Percentiles rank a stretch among this genome's conserved stretches.
These are phyloP conservation scores for Lagorchestes hirsutus DNA, from an alignment of 2,797 vertebrate genomes.

Conservation along the genomic window DNA sequence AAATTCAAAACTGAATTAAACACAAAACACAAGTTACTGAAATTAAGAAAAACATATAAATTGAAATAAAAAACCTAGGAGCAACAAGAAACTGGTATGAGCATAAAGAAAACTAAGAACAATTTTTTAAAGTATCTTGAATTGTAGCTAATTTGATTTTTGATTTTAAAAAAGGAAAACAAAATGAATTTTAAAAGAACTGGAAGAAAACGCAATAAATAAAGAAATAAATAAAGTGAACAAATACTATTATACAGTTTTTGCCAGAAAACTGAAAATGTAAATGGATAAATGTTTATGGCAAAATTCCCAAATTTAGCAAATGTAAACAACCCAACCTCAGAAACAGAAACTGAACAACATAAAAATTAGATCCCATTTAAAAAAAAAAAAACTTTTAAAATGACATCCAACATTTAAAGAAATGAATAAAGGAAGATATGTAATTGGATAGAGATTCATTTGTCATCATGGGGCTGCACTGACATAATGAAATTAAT, in stretches of 20 bases:
- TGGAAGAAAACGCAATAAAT: background rate
- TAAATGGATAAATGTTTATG: background rate
- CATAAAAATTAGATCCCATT: background rate
- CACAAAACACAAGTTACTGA: background rate
- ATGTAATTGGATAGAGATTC: too few species aligned
- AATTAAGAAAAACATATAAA: background rate
- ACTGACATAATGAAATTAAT: background rate
- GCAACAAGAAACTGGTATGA: background rate
- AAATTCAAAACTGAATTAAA: background rate
- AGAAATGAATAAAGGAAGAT: background rate
- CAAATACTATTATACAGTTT: background rate
- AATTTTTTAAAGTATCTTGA: background rate
- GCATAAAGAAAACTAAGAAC: background rate
- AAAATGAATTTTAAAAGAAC: background rate
- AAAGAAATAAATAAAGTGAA: background rate
- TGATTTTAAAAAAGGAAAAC: background rate
- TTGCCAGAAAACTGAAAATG: background rate
- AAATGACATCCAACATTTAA: background rate
- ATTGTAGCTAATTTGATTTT: background rate
- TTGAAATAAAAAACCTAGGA: background rate
- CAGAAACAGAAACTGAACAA: background rate
- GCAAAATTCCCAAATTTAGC: background rate
- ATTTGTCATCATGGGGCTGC: too few species aligned
- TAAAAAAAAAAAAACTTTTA: background rate
- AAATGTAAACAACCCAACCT: background rate